Percentiles rank a stretch among this genome's conserved stretches.
Evolutionary conservation across 35 echinoderm and acorn worm species (phyloP).

Genomic region (Amphiura filiformis): DNA sequence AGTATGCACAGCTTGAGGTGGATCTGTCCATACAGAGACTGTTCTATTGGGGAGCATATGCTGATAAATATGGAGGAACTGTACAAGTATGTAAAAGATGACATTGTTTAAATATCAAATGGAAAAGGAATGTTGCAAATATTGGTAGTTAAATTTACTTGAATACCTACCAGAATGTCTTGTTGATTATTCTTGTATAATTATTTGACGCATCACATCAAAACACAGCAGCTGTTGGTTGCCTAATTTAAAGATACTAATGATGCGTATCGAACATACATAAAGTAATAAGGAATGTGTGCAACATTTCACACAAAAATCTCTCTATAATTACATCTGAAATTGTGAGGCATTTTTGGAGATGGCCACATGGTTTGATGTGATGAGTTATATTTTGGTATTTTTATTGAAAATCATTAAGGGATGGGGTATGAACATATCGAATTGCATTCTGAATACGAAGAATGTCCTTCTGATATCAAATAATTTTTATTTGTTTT

Average conservation of each 20-base stretch:
- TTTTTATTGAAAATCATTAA: no score
- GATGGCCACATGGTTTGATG: no score
- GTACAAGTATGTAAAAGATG: slow-evolving; percentile 58
- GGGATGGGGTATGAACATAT: no score
- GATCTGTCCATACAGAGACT: slow-evolving; percentile 87
- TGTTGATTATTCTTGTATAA: not conserved
- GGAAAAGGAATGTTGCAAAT: not conserved
- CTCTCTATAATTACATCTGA: no score
- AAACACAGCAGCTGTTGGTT: no score
- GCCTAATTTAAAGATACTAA: not conserved
- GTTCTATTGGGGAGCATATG: slow-evolving; percentile 99
- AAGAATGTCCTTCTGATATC: no score
- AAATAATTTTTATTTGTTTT: no score
- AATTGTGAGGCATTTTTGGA: no score
- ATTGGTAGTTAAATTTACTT: not conserved
- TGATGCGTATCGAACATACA: not conserved
- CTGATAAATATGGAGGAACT: slow-evolving; percentile 94
- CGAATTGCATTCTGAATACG: no score
- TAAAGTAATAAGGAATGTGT: no score
- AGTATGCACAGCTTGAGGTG: slow-evolving; percentile 70
- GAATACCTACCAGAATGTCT: not conserved
- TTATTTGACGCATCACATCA: not conserved
- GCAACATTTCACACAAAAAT: no score
- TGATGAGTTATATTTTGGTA: no score
- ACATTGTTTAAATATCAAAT: not conserved